phyloP scores from a whole-genome alignment of 2,797 vertebrate species.

The Dicrostonyx torquatus region DNA sequence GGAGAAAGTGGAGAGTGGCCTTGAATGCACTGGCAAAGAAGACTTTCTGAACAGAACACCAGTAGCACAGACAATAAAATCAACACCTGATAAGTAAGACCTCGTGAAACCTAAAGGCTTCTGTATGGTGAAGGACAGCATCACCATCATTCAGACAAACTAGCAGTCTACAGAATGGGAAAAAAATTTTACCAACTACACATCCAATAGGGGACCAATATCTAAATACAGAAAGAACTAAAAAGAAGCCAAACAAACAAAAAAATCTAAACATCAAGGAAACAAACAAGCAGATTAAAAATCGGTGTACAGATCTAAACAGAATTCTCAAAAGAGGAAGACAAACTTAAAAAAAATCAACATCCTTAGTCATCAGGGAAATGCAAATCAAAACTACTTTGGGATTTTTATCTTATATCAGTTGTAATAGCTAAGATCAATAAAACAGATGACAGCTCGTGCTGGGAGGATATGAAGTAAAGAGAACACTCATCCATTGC shows the following conservation, averaged over 20 bases:
- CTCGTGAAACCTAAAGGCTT: background rate
- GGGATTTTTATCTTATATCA: background rate
- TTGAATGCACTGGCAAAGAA: background rate
- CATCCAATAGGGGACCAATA: background rate
- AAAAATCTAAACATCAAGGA: background rate
- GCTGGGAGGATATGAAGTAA: background rate
- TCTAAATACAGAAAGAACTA: background rate
- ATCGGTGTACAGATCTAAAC: background rate
- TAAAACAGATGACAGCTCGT: background rate
- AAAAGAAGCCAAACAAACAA: background rate
- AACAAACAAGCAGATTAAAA: background rate
- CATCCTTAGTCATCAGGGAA: background rate
- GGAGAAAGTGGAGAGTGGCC: background rate
- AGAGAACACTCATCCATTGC: background rate
- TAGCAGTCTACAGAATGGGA: background rate
- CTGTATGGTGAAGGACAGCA: background rate
- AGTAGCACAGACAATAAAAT: background rate
- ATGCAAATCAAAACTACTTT: background rate
- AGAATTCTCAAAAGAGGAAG: background rate
- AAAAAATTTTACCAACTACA: background rate
- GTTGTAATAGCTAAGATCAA: background rate
- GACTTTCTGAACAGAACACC: background rate
- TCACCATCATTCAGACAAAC: background rate
- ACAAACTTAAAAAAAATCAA: background rate
- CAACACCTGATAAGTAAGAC: background rate